Percentiles rank a stretch among this genome's conserved stretches.
Evolutionary conservation across 2,888 invertebrate genomes (phyloP).

Genomic region (Leucophenga maculata): DNA sequence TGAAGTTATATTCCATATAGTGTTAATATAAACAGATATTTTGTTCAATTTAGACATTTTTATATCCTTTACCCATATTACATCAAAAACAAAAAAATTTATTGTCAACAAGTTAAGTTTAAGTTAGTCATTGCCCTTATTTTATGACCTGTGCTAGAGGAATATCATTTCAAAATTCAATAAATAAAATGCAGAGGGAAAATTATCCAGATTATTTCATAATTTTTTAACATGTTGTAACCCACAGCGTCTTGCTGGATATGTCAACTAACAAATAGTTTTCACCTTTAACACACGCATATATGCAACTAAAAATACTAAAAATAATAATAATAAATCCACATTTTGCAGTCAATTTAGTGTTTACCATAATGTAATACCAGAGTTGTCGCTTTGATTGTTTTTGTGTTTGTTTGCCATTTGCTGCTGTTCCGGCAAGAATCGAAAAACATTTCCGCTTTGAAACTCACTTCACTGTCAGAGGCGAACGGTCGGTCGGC

Average conservation of each 20-base stretch:
- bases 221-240: too few relatives aligned
- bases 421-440: slow-evolving; percentile 44
- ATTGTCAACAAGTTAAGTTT: too few relatives aligned
- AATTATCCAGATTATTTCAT: too few relatives aligned
- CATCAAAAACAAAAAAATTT: too few relatives aligned
- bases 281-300: not conserved
- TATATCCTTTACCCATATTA: too few relatives aligned
- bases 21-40: too few relatives aligned
- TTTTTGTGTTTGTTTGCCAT: slow-evolving; percentile 34
- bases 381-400: not conserved
- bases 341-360: slow-evolving; percentile 56
- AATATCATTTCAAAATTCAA: too few relatives aligned
- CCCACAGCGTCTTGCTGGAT: not conserved
- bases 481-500: not conserved
- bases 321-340: slow-evolving; percentile 42
- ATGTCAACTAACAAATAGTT: not conserved
- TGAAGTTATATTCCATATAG: too few relatives aligned
- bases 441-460: slow-evolving; percentile 34
- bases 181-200: too few relatives aligned
- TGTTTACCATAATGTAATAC: slow-evolving; percentile 55
- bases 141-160: too few relatives aligned
- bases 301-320: slow-evolving; percentile 20
- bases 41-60: too few relatives aligned
- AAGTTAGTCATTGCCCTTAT: too few relatives aligned
- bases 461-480: slow-evolving; percentile 7